Evolutionary conservation across 2,888 invertebrate genomes (phyloP), one percentile per base, ranked within the genome.

Genomic region (Pimpla rufipes): DNA sequence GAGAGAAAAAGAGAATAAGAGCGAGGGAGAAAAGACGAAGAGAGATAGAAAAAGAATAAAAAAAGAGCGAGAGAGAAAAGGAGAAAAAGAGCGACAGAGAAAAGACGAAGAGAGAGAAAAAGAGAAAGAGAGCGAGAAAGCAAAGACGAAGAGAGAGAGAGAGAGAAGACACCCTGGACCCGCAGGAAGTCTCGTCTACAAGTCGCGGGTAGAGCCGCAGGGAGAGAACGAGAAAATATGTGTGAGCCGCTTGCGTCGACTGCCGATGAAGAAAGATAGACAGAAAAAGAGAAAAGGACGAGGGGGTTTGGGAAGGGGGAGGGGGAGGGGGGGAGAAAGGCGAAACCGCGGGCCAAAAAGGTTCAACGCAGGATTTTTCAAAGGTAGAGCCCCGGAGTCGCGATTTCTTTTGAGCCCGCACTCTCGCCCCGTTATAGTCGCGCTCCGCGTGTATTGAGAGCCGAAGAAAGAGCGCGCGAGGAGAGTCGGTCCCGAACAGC

Each of bases 341-440:
- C 37, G 67, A 80, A 50, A 59, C 73, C 21, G 11, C 47, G 77
- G 68, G 57, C 71, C 57, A 74, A 74, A 37, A 47, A 75, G 64
- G 66, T 76, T 79, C 47, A 79, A 57, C 68, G 68, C 47, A 71
- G 76, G 55, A 79, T 80, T 83, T 83, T 83, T 79, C 79, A 83
- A 80, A 79, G 79, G 74, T 68, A 59, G n/a, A 74, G 52, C 67
- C n/a, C n/a, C 81, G 16, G 47, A 76, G 66, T 79, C 76, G 76
- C 76, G 79, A 83, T 83, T 83, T 76, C 83, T 79, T 83, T 83
- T 79, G 83, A 83, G 64, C 75, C 66, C 70, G 35, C 40, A 8
- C 29, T 35, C 35, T 29, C 16, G 13, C n/a, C 1, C 35, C 6
- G 29, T 29, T 37, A 35, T 13, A 35, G n/a, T 35, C 47, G 47